Conservation (phyloP, 2,113 vertebrate genomes). For the Tragelaphus scriptus region DNA sequence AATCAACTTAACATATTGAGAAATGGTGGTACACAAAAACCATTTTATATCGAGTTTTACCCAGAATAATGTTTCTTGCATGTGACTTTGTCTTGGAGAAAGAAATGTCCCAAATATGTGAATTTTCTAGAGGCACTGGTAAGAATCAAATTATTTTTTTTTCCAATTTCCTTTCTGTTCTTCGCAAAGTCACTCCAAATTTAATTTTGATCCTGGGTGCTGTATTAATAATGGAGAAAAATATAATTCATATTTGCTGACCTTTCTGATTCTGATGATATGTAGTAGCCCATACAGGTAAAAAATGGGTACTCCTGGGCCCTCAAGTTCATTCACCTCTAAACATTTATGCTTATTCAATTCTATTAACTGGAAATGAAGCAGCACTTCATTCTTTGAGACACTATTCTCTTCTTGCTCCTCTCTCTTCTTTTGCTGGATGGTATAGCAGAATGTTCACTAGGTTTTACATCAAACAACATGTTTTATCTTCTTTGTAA, state of each 20-base stretch:
- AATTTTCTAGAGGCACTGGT: background rate
- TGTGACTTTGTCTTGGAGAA: background rate
- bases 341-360: background rate
- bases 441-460: background rate
- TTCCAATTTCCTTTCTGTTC: background rate
- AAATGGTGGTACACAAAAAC: background rate
- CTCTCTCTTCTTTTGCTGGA: background rate
- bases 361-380: background rate
- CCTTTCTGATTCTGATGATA: background rate
- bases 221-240: background rate
- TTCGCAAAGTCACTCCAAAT: background rate
- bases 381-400: background rate
- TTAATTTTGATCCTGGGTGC: background rate
- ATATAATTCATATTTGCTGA: background rate
- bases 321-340: background rate
- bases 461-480: background rate
- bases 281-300: background rate
- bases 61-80: background rate
- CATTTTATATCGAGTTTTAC: background rate
- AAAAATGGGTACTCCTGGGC: too few species aligned
- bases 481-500: background rate
- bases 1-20: background rate
- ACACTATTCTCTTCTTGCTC: background rate
- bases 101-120: background rate
- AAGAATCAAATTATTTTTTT: background rate